Conservation (phyloP, 1,140 invertebrate species). For the Eufriesea mexicana region DNA sequence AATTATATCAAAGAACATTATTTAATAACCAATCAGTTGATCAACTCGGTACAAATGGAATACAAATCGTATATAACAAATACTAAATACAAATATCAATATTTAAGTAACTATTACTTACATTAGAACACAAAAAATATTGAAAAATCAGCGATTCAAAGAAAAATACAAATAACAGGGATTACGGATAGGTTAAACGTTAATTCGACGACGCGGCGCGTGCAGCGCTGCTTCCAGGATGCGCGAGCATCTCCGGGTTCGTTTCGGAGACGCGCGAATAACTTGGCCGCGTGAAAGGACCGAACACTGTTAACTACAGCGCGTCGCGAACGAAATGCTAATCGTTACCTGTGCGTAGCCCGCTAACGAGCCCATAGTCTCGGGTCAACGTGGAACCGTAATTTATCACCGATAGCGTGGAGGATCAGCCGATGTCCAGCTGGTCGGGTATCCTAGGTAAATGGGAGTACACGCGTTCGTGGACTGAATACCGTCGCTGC, state of each 20-base stretch:
- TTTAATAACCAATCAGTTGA: too few relatives aligned
- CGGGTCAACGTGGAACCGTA: slow-evolving; percentile 26
- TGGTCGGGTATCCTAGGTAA: slow-evolving; percentile 28
- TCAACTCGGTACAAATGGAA: too few relatives aligned
- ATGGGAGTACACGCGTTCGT: slow-evolving; percentile 14
- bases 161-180: too few relatives aligned
- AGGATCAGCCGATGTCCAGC: slow-evolving; percentile 44
- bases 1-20: too few relatives aligned
- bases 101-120: too few relatives aligned
- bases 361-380: slow-evolving; percentile 50
- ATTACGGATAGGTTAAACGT: too few relatives aligned
- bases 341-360: slow-evolving; percentile 43
- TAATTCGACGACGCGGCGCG: too few relatives aligned
- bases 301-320: slow-evolving; percentile 19
- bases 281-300: slow-evolving; percentile 44
- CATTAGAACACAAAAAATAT: too few relatives aligned
- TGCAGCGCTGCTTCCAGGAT: background rate
- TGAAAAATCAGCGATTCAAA: too few relatives aligned
- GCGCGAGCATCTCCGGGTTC: slow-evolving; percentile 11
- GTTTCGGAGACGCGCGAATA: slow-evolving; percentile 40
- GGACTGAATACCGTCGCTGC: slow-evolving; percentile 2
- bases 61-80: too few relatives aligned
- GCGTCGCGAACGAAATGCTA: slow-evolving; percentile 27
- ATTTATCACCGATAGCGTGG: slow-evolving; percentile 52
- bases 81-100: too few relatives aligned